These are phyloP conservation scores for Eubasilissa splendida DNA, from an alignment of 2,888 invertebrate species.

Conservation along the genomic window DNA sequence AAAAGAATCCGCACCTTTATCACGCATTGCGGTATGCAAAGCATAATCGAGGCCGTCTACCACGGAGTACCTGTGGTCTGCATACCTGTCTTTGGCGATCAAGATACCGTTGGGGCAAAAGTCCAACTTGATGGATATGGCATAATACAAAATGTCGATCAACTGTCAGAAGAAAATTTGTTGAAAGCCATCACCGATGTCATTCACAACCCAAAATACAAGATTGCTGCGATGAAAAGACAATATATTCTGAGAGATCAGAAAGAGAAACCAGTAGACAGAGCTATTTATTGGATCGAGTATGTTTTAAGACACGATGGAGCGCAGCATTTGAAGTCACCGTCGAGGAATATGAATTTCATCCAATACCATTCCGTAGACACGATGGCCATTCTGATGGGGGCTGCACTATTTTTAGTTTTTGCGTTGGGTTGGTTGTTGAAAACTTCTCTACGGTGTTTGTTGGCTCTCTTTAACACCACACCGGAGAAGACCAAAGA, in stretches of 20 bases:
- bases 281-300: slow-evolving; percentile 90
- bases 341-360: slow-evolving; percentile 79
- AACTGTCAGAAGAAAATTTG: slow-evolving; percentile 78
- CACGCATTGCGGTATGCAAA: too few species aligned
- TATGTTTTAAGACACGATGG: slow-evolving; percentile 87
- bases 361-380: slow-evolving; percentile 80
- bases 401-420: slow-evolving; percentile 62
- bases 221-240: slow-evolving; percentile 77
- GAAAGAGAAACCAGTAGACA: slow-evolving; percentile 81
- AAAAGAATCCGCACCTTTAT: too few species aligned
- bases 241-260: slow-evolving; percentile 82
- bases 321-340: slow-evolving; percentile 84
- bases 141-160: slow-evolving; percentile 80
- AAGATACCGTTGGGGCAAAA: slow-evolving; percentile 88
- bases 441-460: slow-evolving; percentile 67
- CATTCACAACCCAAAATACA: slow-evolving; percentile 80
- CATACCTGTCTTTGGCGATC: slow-evolving; percentile 89
- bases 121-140: slow-evolving; percentile 86
- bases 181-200: slow-evolving; percentile 81
- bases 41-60: too few species aligned
- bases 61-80: slow-evolving; percentile 83
- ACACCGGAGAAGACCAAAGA: slow-evolving; percentile 64
- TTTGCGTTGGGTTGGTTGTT: slow-evolving; percentile 64
- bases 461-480: slow-evolving; percentile 64
- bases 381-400: slow-evolving; percentile 67